Percentiles rank a stretch among this genome's conserved stretches.
phyloP scores from a whole-genome alignment of 2,797 vertebrate species.

The Hypotaenidia okinawae region DNA sequence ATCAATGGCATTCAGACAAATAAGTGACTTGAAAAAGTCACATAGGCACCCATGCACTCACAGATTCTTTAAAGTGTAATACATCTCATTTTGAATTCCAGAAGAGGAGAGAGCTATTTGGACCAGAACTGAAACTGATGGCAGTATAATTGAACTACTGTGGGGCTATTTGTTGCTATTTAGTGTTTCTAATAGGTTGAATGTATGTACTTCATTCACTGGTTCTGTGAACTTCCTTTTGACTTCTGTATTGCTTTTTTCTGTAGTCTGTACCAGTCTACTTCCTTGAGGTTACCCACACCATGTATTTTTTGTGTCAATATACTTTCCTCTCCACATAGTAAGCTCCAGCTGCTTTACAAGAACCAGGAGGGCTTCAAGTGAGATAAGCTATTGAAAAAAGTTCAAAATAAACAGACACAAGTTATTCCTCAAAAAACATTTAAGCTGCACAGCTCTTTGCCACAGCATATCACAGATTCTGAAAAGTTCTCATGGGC shows the following conservation, averaged over 20 bases:
- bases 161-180: constrained; percentile 62
- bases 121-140: constrained; percentile 60
- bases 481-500: not conserved
- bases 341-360: not conserved
- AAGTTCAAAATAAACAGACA: not conserved
- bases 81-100: constrained; percentile 80
- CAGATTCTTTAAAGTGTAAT: constrained; percentile 80
- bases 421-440: not conserved
- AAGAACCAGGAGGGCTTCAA: not conserved
- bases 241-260: not conserved
- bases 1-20: constrained; percentile 94
- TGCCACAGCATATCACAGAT: not conserved
- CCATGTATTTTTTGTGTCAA: not conserved
- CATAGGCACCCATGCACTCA: constrained; percentile 72
- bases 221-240: not conserved
- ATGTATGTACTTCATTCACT: constrained; percentile 21
- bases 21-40: constrained; percentile 85
- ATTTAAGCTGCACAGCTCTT: not conserved
- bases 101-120: constrained; percentile 38
- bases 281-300: not conserved
- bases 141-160: constrained; percentile 66
- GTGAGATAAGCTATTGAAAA: not conserved
- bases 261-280: not conserved
- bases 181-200: constrained; percentile 50
- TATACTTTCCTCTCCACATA: not conserved